Evolutionary conservation across 1,140 invertebrate genomes (phyloP).

Genomic region (Mesaphorura yosii): DNA sequence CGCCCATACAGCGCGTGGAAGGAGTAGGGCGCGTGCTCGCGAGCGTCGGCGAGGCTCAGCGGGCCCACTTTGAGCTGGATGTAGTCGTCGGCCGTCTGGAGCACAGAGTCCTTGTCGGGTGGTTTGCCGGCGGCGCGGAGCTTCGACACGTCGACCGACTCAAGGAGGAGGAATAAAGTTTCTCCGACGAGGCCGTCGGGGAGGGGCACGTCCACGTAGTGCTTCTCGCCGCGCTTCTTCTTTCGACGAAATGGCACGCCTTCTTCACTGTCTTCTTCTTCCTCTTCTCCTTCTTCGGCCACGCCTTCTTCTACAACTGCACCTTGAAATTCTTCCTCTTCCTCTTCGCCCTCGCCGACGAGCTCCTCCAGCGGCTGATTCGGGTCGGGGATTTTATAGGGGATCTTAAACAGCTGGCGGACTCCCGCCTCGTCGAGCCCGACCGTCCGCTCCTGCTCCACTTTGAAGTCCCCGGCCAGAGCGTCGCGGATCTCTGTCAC

Average conservation of each 20-base stretch:
- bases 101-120: neutral
- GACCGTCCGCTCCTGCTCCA: constrained; percentile 11
- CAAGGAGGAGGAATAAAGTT: constrained; percentile 24
- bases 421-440: constrained; percentile 23
- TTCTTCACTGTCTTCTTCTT: constrained; percentile 1
- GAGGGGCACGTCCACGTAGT: constrained; percentile 8
- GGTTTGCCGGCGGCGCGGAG: constrained; percentile 12
- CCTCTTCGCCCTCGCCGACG: neutral
- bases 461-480: constrained; percentile 25
- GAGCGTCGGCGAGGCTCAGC: constrained; percentile 13
- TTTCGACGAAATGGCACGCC: too few relatives aligned
- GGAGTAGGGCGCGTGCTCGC: constrained; percentile 22
- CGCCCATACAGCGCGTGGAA: constrained; percentile 25
- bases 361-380: neutral
- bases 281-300: neutral
- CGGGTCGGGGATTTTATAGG: constrained; percentile 25
- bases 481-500: constrained; percentile 28
- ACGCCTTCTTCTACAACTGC: neutral
- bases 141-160: constrained; percentile 19
- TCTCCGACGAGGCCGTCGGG: constrained; percentile 21
- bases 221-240: too few relatives aligned
- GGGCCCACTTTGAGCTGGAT: constrained; percentile 24
- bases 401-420: constrained; percentile 24
- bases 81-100: constrained; percentile 27
- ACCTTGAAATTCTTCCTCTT: neutral